Conservation (phyloP, 2,113 vertebrate genomes). For the Corynorhinus townsendii region DNA sequence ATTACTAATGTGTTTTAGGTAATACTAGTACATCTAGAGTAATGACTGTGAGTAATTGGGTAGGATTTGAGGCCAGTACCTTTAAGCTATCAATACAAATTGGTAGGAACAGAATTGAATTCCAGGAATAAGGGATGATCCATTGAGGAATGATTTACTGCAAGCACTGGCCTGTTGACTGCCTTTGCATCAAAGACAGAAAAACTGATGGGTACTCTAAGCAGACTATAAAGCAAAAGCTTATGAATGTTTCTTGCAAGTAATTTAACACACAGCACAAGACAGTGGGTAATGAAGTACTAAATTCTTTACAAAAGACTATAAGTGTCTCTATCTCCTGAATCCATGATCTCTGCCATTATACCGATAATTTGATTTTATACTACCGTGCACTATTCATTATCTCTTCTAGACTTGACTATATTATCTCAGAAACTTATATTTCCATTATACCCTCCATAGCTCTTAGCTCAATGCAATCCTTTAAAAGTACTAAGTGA, state of each 20-base stretch:
- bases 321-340: neutral
- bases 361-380: conserved; percentile 35
- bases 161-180: neutral
- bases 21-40: neutral
- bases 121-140: conserved; percentile 1
- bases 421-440: neutral
- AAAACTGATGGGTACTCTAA: neutral
- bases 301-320: conserved; percentile 37
- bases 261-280: conserved; percentile 22
- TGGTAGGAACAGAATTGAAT: conserved; percentile 28
- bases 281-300: neutral
- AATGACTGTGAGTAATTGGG: neutral
- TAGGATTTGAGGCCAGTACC: neutral
- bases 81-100: conserved; percentile 30
- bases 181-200: neutral
- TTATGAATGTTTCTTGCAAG: neutral
- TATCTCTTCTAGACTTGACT: conserved; percentile 4
- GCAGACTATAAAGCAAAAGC: neutral
- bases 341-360: neutral
- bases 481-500: conserved; percentile 21
- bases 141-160: neutral
- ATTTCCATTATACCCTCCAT: neutral
- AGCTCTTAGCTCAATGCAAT: neutral
- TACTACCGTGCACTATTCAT: neutral
- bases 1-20: neutral